A percentile compares a stretch with the other conserved stretches of the same genome.
Evolutionary conservation across 2,797 vertebrate species (phyloP).

Genomic region (Erithacus rubecula): DNA sequence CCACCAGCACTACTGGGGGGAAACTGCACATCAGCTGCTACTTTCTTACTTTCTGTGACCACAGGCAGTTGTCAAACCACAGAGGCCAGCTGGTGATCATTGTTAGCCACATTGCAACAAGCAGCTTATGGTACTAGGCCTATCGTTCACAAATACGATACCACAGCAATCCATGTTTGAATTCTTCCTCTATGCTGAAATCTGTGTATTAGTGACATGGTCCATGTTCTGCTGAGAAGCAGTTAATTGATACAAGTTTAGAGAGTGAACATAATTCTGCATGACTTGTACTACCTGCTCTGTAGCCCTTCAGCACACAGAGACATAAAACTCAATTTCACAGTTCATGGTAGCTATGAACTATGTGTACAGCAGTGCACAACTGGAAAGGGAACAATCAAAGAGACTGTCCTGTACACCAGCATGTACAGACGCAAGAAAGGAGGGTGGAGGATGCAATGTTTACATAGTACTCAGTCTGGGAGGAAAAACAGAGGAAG

Average conservation of each 20-base stretch:
- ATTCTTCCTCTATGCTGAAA: not conserved
- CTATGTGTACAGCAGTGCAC: not conserved
- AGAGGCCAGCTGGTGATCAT: not conserved
- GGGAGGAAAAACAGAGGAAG: not conserved
- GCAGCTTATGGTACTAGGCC: not conserved
- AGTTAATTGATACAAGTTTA: not conserved
- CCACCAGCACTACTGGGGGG: not conserved
- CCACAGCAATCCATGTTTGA: not conserved
- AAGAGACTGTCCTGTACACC: not conserved
- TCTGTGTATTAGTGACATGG: not conserved
- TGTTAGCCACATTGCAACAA: not conserved
- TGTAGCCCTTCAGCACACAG: not conserved
- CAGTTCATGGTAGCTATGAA: not conserved
- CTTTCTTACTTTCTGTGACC: not conserved
- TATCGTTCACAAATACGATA: not conserved
- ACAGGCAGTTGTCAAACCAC: not conserved
- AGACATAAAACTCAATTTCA: not conserved
- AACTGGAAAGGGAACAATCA: not conserved
- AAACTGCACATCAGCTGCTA: not conserved
- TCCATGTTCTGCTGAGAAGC: not conserved
- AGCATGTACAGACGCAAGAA: not conserved
- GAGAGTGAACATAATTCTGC: not conserved
- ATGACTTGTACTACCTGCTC: constrained; percentile 4
- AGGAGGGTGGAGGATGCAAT: not conserved
- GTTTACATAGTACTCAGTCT: not conserved